A percentile compares a stretch with the other conserved stretches of the same genome.
Conservation (phyloP, 30 jellyfish, hydroid and myxozoan species). For the Turritopsis dohrnii region DNA sequence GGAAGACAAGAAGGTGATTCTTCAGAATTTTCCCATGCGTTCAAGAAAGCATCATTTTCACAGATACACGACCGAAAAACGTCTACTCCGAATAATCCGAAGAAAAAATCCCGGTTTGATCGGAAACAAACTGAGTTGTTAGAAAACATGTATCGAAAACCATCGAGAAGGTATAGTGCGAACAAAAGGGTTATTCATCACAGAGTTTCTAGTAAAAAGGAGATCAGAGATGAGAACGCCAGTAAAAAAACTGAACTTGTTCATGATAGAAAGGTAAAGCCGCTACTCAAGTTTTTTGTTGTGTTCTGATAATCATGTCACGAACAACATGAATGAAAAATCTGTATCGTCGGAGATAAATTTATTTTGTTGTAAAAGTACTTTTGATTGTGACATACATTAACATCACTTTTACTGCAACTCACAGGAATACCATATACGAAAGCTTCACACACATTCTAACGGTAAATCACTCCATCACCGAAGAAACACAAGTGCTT, state of each 20-base stretch:
- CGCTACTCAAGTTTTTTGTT: not conserved
- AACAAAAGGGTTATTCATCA: not conserved
- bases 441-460: not conserved
- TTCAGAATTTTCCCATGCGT: not conserved
- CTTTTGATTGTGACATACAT: no score
- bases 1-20: not conserved
- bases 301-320: not conserved
- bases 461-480: not conserved
- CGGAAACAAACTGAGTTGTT: not conserved
- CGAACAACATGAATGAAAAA: not conserved
- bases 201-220: not conserved
- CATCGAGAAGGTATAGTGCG: not conserved
- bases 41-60: conserved; percentile 8
- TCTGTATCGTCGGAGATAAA: not conserved
- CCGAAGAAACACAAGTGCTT: not conserved
- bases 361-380: not conserved
- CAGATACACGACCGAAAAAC: not conserved
- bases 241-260: not conserved
- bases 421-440: not conserved
- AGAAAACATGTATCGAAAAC: not conserved
- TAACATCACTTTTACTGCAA: not conserved
- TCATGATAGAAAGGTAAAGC: not conserved
- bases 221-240: not conserved
- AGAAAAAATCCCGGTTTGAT: not conserved
- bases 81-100: not conserved